phyloP scores from a whole-genome alignment of 2,797 vertebrate species.

The Hipposideros larvatus region DNA sequence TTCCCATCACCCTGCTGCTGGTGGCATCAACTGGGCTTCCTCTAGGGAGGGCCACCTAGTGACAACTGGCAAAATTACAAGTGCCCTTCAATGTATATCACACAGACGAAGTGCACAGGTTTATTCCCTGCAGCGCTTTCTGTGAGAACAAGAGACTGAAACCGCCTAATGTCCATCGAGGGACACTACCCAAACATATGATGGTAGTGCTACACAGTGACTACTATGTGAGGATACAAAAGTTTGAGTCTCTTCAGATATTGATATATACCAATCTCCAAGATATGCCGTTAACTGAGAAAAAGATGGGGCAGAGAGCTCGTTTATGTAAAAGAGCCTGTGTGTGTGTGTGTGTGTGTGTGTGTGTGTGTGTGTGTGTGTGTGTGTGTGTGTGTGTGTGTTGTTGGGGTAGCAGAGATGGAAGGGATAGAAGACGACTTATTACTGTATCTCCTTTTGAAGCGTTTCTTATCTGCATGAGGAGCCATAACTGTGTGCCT shows the following conservation, averaged over 20 bases:
- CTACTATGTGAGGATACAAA: neutral
- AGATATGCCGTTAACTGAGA: neutral
- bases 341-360: too few relatives aligned
- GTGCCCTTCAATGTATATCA: too few relatives aligned
- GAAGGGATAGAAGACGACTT: neutral
- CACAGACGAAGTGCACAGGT: too few relatives aligned
- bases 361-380: too few relatives aligned
- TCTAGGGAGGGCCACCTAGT: too few relatives aligned
- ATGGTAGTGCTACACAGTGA: too few relatives aligned
- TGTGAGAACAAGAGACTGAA: too few relatives aligned
- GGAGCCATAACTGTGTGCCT: neutral
- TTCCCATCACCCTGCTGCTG: neutral
- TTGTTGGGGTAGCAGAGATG: accelerated
- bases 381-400: too few relatives aligned
- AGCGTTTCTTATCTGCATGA: neutral
- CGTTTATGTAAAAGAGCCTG: neutral
- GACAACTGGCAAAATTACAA: too few relatives aligned
- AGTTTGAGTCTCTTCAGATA: neutral
- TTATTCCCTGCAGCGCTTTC: too few relatives aligned
- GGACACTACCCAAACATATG: too few relatives aligned
- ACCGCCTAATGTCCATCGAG: too few relatives aligned
- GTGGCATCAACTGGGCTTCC: neutral
- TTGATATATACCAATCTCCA: neutral
- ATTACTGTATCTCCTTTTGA: neutral
- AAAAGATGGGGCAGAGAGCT: neutral